phyloP scores from a whole-genome alignment of 1,140 invertebrate genomes.

The Gonioctena quinquepunctata region DNA sequence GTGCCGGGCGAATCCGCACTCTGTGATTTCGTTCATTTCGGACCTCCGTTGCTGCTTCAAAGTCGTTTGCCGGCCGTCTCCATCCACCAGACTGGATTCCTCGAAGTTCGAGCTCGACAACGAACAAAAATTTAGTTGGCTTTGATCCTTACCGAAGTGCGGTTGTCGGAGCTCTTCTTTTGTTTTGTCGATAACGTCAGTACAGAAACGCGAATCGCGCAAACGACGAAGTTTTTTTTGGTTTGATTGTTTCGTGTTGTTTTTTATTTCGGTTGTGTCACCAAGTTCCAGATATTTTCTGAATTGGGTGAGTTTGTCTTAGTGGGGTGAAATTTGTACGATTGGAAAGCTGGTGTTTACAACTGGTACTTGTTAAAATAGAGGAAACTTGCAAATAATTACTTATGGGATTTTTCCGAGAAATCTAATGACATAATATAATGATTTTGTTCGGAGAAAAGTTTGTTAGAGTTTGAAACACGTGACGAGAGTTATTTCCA shows the following conservation, averaged over 20 bases:
- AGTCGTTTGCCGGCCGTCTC: not conserved
- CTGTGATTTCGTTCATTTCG: not conserved
- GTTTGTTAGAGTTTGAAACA: no score
- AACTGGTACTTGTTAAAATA: no score
- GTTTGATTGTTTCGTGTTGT: not conserved
- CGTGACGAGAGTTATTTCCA: no score
- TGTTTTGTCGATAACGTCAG: not conserved
- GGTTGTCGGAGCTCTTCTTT: not conserved
- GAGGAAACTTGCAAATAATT: no score
- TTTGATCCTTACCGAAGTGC: not conserved
- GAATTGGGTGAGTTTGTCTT: no score
- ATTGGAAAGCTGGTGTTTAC: no score
- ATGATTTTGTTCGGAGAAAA: no score
- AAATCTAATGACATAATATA: no score
- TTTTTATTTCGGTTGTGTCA: not conserved
- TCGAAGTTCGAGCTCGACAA: not conserved
- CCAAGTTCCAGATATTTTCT: no score
- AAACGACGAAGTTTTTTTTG: not conserved
- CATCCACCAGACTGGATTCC: not conserved
- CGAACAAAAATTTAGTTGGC: not conserved
- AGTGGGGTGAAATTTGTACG: no score
- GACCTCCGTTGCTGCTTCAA: not conserved
- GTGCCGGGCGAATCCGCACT: not conserved
- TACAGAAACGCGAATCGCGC: not conserved
- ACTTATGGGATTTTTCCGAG: no score